A percentile compares a stretch with the other conserved stretches of the same genome.
Conservation (phyloP, 2,797 vertebrate species). For the Oreonectes daqikongensis region DNA sequence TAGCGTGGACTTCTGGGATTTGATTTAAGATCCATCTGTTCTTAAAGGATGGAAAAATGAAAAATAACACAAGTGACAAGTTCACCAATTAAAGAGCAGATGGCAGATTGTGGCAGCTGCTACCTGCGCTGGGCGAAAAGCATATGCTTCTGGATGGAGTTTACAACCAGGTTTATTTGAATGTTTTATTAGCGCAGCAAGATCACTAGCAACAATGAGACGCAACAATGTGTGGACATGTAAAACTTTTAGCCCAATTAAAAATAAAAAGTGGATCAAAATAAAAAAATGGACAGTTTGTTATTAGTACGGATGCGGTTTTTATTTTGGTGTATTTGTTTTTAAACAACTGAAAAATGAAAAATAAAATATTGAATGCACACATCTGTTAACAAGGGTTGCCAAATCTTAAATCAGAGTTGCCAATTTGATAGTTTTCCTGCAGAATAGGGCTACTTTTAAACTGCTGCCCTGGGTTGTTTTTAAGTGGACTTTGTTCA, state of each 20-base stretch:
- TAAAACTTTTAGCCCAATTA: neutral
- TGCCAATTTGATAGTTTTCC: too few species aligned
- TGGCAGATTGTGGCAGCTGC: conserved; percentile 48
- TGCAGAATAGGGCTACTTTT: too few species aligned
- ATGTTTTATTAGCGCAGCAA: conserved; percentile 39
- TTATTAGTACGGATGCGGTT: neutral
- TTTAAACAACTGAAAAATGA: neutral
- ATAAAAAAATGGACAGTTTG: too few species aligned
- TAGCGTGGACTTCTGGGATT: conserved; percentile 32
- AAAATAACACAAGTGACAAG: conserved; percentile 52
- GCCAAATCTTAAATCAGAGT: too few species aligned
- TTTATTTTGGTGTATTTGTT: neutral
- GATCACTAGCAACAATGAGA: conserved; percentile 2
- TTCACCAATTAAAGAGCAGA: conserved; percentile 58
- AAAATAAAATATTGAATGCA: neutral
- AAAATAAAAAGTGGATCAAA: neutral
- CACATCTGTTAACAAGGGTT: too few species aligned
- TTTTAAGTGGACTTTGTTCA: too few species aligned
- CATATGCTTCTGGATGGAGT: conserved; percentile 47
- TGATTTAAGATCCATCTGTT: conserved; percentile 60
- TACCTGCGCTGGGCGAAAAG: conserved; percentile 52
- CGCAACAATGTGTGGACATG: neutral
- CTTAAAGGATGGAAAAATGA: conserved; percentile 53
- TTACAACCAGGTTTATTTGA: conserved; percentile 51
- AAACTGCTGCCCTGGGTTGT: too few species aligned